A percentile compares a stretch with the other conserved stretches of the same genome.
phyloP scores from a whole-genome alignment of 2,113 vertebrate species.

The Corydoras sp. region DNA sequence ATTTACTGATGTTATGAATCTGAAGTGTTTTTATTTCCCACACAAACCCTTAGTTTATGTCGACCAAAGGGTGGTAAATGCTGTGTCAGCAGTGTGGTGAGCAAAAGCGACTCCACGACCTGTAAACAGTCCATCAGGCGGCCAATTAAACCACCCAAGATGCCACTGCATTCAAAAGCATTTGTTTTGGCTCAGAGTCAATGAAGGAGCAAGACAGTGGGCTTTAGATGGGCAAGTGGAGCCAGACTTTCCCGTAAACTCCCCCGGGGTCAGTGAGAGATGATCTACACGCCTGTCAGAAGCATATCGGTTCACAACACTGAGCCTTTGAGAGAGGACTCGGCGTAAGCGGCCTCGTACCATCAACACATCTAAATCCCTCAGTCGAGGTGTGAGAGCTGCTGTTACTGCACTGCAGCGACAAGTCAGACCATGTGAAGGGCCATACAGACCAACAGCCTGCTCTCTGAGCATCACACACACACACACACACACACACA shows the following conservation, averaged over 20 bases:
- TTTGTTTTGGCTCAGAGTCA: conserved; percentile 50
- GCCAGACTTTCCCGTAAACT: conserved; percentile 43
- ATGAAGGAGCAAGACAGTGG: conserved; percentile 39
- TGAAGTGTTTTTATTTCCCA: too few species aligned
- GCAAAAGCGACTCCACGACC: not conserved
- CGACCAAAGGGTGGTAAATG: not conserved
- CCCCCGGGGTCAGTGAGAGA: conserved; percentile 17
- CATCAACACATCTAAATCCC: conserved; percentile 7
- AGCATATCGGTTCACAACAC: conserved; percentile 43
- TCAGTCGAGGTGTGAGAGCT: conserved; percentile 5
- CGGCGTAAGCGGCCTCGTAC: conserved; percentile 9
- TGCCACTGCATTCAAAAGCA: conserved; percentile 36
- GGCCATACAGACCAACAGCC: not conserved
- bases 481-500: conserved; percentile 20
- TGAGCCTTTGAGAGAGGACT: conserved; percentile 42
- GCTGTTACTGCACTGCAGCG: conserved; percentile 34
- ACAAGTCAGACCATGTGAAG: conserved; percentile 38
- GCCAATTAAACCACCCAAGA: conserved; percentile 40
- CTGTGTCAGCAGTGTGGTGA: not conserved
- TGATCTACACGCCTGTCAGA: conserved; percentile 47
- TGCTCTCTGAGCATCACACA: conserved; percentile 4
- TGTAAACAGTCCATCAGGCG: conserved; percentile 37
- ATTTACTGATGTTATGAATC: too few species aligned
- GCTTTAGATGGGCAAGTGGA: conserved; percentile 33
- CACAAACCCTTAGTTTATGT: too few species aligned